A percentile compares a stretch with the other conserved stretches of the same genome.
Evolutionary conservation across 2,888 invertebrate species (phyloP).

Genomic region (Pemphredon lugubris): DNA sequence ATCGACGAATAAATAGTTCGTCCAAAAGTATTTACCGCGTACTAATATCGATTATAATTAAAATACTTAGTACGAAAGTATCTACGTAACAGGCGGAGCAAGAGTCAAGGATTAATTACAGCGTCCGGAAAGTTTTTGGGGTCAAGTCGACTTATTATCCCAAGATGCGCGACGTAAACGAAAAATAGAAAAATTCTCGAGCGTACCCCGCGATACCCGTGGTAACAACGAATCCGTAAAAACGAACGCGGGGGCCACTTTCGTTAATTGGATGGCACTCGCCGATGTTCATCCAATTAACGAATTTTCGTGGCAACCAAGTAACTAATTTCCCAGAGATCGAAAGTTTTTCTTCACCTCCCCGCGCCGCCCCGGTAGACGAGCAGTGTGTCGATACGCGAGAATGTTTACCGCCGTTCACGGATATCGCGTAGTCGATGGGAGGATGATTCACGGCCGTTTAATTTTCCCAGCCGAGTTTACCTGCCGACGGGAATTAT

Average conservation of each 20-base stretch:
- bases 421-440: neutral
- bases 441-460: conserved; percentile 52
- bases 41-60: too few species aligned
- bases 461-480: conserved; percentile 53
- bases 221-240: neutral
- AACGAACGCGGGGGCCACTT: neutral
- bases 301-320: too few species aligned
- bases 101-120: too few species aligned
- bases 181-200: too few species aligned
- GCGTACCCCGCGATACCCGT: too few species aligned
- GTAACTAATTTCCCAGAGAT: neutral
- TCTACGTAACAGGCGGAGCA: too few species aligned
- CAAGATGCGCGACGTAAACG: too few species aligned
- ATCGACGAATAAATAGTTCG: too few species aligned
- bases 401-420: conserved; percentile 11
- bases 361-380: neutral
- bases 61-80: too few species aligned
- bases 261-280: neutral
- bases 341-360: neutral
- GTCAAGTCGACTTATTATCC: too few species aligned
- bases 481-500: conserved; percentile 53
- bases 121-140: too few species aligned
- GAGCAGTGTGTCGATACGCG: neutral
- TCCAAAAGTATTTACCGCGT: too few species aligned
- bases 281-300: neutral